A percentile compares a stretch with the other conserved stretches of the same genome.
These are phyloP conservation scores for Dendroctonus ponderosae DNA, from an alignment of 1,140 invertebrate species.

Conservation along the genomic window DNA sequence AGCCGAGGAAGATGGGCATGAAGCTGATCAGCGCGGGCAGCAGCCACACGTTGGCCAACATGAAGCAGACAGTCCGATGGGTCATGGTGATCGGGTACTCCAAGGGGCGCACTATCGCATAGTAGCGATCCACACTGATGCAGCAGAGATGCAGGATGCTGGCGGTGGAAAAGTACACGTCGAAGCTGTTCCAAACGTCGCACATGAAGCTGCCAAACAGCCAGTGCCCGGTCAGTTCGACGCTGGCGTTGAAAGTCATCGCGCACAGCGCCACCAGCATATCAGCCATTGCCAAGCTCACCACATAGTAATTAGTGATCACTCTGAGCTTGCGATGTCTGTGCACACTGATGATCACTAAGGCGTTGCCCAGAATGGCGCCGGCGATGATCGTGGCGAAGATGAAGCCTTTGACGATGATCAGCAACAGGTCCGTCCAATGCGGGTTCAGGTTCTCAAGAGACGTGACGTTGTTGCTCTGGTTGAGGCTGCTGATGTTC, in stretches of 20 bases:
- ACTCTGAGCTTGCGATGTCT: conserved; percentile 72
- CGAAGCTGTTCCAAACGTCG: conserved; percentile 91
- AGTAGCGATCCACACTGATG: conserved; percentile 90
- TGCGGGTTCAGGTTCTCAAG: conserved; percentile 47
- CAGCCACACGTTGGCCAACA: conserved; percentile 86
- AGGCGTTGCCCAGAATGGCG: conserved; percentile 82
- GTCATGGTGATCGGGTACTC: conserved; percentile 90
- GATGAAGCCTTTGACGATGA: conserved; percentile 70
- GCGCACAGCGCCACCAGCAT: conserved; percentile 87
- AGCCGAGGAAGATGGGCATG: conserved; percentile 90
- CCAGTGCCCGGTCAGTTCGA: conserved; percentile 81
- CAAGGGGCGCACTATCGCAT: conserved; percentile 83
- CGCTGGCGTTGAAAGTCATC: conserved; percentile 94
- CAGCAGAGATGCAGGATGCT: conserved; percentile 93
- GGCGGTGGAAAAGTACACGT: conserved; percentile 93
- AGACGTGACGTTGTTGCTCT: conserved; percentile 45
- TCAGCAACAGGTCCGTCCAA: conserved; percentile 56
- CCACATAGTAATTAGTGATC: conserved; percentile 94
- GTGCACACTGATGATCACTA: conserved; percentile 79
- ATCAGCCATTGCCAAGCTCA: conserved; percentile 88
- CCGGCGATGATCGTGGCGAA: conserved; percentile 82
- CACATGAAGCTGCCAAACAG: conserved; percentile 86
- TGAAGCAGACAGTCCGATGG: conserved; percentile 74
- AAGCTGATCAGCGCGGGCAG: conserved; percentile 91
- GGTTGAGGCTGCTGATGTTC: conserved; percentile 41